Conservation (phyloP, 2,888 invertebrate genomes). For the Aplocera efformata region DNA sequence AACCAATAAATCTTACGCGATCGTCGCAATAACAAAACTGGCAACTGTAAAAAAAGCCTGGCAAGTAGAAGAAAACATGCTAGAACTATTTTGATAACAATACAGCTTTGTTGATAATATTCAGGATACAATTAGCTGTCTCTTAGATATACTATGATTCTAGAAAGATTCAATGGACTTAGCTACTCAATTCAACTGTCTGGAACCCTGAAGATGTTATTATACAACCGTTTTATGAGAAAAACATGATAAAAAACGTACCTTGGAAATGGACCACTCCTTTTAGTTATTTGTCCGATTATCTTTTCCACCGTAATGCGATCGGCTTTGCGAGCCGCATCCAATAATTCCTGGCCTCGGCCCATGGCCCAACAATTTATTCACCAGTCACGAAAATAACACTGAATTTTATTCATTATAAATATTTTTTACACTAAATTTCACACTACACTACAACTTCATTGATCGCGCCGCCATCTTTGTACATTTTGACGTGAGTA, state of each 20-base stretch:
- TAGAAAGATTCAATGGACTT: not conserved
- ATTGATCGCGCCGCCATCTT: conserved; percentile 90
- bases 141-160: not conserved
- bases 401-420: conserved; percentile 66
- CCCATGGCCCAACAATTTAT: conserved; percentile 86
- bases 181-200: not conserved
- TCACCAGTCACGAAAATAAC: conserved; percentile 74
- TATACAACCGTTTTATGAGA: not conserved
- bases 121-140: conserved; percentile 23
- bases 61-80: conserved; percentile 50
- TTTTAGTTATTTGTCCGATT: conserved; percentile 91
- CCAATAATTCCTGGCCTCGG: conserved; percentile 97
- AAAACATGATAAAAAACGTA: conserved; percentile 69
- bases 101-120: conserved; percentile 47
- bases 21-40: too few species aligned
- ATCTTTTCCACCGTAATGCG: conserved; percentile 94
- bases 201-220: not conserved
- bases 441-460: conserved; percentile 82
- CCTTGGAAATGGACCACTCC: conserved; percentile 97
- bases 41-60: too few species aligned
- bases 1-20: not conserved
- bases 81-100: conserved; percentile 43
- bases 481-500: conserved; percentile 57
- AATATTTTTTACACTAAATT: conserved; percentile 74
- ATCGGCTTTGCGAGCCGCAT: conserved; percentile 96